These are phyloP conservation scores for Tetanocera ferruginea DNA, from an alignment of 2,888 invertebrate species.

Conservation along the genomic window DNA sequence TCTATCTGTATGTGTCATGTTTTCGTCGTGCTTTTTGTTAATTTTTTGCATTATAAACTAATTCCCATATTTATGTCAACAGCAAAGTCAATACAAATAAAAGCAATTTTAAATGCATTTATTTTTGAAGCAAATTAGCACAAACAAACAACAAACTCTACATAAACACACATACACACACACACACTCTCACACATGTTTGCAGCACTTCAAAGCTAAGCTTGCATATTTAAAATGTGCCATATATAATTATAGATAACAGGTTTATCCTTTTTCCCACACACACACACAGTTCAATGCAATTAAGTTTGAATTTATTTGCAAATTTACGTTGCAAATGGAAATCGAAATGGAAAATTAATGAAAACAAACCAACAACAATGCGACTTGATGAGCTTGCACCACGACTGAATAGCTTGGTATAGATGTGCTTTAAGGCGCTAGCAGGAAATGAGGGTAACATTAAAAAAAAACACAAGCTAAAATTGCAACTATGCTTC, in stretches of 20 bases:
- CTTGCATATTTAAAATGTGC: no score
- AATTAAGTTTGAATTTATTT: conserved; percentile 17
- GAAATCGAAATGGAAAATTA: background rate
- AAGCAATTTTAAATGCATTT: background rate
- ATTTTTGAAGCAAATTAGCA: background rate
- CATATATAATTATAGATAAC: no score
- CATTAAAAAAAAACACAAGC: background rate
- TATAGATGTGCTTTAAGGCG: background rate
- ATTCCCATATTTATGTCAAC: background rate
- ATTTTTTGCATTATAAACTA: background rate
- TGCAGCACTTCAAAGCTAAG: background rate
- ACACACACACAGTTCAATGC: background rate
- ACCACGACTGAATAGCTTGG: background rate
- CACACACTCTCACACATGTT: background rate
- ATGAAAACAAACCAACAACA: background rate
- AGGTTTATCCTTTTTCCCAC: background rate
- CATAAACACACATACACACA: background rate
- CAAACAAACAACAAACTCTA: background rate
- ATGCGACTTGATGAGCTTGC: background rate
- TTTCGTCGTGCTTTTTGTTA: no score
- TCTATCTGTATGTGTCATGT: no score
- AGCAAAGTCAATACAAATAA: background rate
- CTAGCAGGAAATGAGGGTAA: background rate
- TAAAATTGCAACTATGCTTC: background rate
- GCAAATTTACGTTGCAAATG: conserved; percentile 13